Percentiles rank a stretch among this genome's conserved stretches.
Conservation (phyloP, 2,888 invertebrate species). For the Nomada fucata region DNA sequence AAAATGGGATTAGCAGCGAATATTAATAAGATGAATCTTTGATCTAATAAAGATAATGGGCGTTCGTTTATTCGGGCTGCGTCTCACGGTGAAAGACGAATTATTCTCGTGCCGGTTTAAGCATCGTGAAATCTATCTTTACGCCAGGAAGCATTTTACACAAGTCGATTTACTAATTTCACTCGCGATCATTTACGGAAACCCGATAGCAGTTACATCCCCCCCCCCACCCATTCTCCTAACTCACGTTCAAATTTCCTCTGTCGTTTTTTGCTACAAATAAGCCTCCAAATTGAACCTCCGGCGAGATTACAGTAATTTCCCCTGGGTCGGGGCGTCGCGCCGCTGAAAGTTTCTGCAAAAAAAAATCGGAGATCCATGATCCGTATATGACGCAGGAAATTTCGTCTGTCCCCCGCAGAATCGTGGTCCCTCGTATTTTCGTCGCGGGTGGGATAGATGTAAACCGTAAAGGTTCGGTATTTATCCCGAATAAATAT, state of each 20-base stretch:
- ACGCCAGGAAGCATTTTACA: no score
- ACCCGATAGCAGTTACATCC: not conserved
- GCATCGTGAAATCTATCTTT: no score
- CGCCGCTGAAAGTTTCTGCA: not conserved
- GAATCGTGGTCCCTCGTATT: not conserved
- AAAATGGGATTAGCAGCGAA: no score
- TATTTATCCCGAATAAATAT: not conserved
- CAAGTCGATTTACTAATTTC: not conserved
- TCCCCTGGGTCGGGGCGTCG: not conserved
- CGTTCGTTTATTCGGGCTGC: no score
- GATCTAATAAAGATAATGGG: no score
- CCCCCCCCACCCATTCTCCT: not conserved
- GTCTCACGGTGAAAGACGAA: no score
- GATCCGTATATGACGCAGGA: not conserved
- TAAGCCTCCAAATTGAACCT: not conserved
- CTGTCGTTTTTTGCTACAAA: not conserved
- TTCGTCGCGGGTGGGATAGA: not conserved
- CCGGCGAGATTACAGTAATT: constrained; percentile 14
- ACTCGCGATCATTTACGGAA: not conserved
- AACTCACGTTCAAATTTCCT: constrained; percentile 11
- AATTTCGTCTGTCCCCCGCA: not conserved
- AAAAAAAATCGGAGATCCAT: not conserved
- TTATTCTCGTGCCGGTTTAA: no score
- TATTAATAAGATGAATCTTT: no score
- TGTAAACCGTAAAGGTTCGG: not conserved